Evolutionary conservation across 2,888 invertebrate species (phyloP).

Genomic region (Catocala fraxini): DNA sequence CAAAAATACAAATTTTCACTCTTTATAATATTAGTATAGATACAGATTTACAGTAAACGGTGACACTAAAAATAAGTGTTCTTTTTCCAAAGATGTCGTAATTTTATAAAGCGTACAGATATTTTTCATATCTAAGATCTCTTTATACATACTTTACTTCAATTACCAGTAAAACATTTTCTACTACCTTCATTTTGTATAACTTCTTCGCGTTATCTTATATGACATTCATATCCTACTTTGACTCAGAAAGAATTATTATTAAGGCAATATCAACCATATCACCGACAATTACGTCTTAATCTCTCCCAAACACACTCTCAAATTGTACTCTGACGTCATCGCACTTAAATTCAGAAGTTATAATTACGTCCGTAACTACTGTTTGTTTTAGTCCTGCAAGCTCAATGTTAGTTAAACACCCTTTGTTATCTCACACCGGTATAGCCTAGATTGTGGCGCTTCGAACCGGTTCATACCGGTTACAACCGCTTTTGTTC

Average conservation of each 20-base stretch:
- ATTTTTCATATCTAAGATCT: no score
- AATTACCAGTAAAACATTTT: no score
- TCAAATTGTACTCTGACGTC: slow-evolving; percentile 12
- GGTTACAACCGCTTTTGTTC: slow-evolving; percentile 42
- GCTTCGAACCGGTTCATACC: slow-evolving; percentile 39
- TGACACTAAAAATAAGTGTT: no score
- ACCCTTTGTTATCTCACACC: slow-evolving; percentile 52
- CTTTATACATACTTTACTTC: no score
- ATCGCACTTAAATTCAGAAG: slow-evolving; percentile 27
- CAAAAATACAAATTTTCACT: no score
- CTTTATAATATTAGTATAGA: no score
- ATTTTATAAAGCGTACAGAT: no score
- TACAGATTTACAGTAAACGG: no score
- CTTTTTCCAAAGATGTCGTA: no score
- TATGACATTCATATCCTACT: background rate
- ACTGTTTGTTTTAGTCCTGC: slow-evolving; percentile 39
- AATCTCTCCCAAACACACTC: slow-evolving; percentile 4
- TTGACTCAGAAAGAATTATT: background rate
- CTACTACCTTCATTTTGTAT: no score
- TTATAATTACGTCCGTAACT: slow-evolving; percentile 39
- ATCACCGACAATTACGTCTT: slow-evolving; percentile 1
- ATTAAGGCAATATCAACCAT: slow-evolving; percentile 1
- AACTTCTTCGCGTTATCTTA: background rate
- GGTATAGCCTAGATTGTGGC: slow-evolving; percentile 47
- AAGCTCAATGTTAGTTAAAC: slow-evolving; percentile 48